Conservation (phyloP, 2,797 vertebrate species). For the Enteromius anoplus region DNA sequence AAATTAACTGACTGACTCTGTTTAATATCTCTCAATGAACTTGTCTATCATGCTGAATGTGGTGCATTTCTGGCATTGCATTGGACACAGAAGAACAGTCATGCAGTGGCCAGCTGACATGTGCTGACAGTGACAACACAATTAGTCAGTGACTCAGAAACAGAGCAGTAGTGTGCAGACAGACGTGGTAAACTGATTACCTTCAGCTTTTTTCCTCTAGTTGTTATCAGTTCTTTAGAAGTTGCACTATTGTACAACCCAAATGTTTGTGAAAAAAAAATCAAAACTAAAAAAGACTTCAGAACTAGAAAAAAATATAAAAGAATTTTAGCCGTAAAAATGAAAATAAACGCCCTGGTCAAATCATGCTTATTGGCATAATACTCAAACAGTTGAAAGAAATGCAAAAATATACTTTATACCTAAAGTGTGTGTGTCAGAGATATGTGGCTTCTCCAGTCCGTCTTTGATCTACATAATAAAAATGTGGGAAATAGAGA, state of each 20-base stretch:
- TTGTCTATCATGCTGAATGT: slow-evolving; percentile 26
- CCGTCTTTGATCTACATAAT: slow-evolving; percentile 60
- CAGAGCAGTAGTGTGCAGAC: slow-evolving; percentile 5
- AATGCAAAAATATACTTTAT: not conserved
- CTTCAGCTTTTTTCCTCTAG: not conserved
- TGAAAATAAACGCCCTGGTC: not conserved
- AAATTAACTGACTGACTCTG: not conserved
- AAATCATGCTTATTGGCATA: slow-evolving; percentile 10
- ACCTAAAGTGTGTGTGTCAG: slow-evolving; percentile 31
- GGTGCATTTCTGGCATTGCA: slow-evolving; percentile 19
- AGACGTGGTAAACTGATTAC: slow-evolving; percentile 18
- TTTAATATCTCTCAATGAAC: slow-evolving; percentile 4
- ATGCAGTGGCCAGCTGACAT: slow-evolving; percentile 31
- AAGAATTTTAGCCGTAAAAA: not conserved
- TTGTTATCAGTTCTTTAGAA: not conserved
- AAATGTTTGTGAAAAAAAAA: not conserved
- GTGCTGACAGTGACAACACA: slow-evolving; percentile 43
- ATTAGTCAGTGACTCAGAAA: slow-evolving; percentile 20
- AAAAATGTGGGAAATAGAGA: slow-evolving; percentile 23
- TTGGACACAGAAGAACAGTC: slow-evolving; percentile 36
- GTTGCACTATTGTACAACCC: not conserved
- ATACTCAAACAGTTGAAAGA: slow-evolving; percentile 16
- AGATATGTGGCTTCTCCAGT: slow-evolving; percentile 45
- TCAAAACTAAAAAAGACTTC: not conserved
- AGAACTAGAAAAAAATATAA: not conserved